A percentile compares a stretch with the other conserved stretches of the same genome.
Conservation (phyloP, 2,888 invertebrate genomes). For the Spilosoma lubricipeda region DNA sequence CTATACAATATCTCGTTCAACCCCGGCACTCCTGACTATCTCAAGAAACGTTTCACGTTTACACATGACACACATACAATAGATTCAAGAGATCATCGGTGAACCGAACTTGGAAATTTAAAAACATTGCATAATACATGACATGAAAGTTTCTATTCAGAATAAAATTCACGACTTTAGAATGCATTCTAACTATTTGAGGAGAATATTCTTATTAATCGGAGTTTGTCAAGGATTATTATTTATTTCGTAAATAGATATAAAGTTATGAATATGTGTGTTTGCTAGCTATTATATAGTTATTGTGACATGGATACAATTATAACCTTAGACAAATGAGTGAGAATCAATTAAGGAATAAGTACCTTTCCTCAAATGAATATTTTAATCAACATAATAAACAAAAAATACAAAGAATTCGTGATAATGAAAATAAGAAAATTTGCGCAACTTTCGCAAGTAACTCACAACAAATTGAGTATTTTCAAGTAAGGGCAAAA, state of each 20-base stretch:
- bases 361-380: no score
- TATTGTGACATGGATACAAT: no score
- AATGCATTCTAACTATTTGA: not conserved
- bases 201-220: no score
- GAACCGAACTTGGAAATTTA: not conserved
- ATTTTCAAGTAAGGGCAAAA: not conserved
- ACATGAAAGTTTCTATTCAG: not conserved
- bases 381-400: not conserved
- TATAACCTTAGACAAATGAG: no score
- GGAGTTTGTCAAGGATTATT: no score
- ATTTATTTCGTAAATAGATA: no score
- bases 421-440: not conserved
- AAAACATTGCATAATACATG: not conserved
- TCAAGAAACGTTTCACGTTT: not conserved
- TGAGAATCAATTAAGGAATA: no score
- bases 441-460: not conserved
- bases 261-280: no score
- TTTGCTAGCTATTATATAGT: no score
- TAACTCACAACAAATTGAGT: not conserved
- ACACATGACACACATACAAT: not conserved
- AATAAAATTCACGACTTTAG: not conserved
- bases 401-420: not conserved
- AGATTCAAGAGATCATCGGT: not conserved
- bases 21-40: not conserved
- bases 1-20: not conserved